Conservation (phyloP, 2,888 invertebrate genomes). For the Punctoribates punctum region DNA sequence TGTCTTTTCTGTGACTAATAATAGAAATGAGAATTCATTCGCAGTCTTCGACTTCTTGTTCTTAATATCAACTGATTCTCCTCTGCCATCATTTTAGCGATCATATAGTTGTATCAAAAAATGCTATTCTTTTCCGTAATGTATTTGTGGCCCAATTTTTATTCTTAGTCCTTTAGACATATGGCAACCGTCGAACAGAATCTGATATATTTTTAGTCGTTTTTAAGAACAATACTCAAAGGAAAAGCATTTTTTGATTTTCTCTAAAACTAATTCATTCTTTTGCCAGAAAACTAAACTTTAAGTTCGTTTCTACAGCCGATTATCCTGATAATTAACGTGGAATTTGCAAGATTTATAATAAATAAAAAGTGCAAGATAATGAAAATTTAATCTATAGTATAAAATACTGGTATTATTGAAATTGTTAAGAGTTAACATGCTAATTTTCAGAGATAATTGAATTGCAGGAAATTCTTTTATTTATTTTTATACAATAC, state of each 20-base stretch:
- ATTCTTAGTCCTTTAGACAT: background rate
- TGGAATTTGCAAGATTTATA: too few relatives aligned
- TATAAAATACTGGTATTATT: too few relatives aligned
- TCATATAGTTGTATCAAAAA: conserved; percentile 17
- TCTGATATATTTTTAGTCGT: background rate
- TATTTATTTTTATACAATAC: too few relatives aligned
- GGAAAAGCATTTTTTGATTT: background rate
- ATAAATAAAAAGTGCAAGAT: too few relatives aligned
- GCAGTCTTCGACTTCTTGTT: background rate
- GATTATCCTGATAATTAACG: too few relatives aligned
- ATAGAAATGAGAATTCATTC: conserved; percentile 12
- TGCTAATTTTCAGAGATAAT: too few relatives aligned
- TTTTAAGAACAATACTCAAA: background rate
- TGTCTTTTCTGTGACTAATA: background rate
- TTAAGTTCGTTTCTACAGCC: too few relatives aligned
- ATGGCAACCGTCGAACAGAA: background rate
- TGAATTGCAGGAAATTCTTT: too few relatives aligned
- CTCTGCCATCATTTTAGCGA: background rate
- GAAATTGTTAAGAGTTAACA: too few relatives aligned
- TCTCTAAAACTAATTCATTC: too few relatives aligned
- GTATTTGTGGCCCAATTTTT: background rate
- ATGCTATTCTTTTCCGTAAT: background rate
- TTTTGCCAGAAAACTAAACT: too few relatives aligned
- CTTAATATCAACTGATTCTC: background rate
- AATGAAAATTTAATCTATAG: too few relatives aligned